Base-by-base conservation (phyloP, 1,140 invertebrate species). In the Drosophila elegans region DNA sequence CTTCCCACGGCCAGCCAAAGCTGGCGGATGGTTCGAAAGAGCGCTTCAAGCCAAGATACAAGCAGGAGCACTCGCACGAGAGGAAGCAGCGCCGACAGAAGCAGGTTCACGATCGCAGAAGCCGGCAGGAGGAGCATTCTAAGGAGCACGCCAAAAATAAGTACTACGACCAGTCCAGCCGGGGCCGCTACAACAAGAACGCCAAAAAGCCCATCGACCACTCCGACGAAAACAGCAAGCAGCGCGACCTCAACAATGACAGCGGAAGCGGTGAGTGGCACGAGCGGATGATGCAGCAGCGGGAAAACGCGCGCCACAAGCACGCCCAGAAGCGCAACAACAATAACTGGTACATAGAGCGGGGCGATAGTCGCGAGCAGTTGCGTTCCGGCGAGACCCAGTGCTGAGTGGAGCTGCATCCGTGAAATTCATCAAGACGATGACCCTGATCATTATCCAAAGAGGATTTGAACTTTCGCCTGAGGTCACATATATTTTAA, bases 331-430 rank as follows among this genome's bases (percentile, higher is more conserved):
- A 83, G 45, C 69, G 67, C 41, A 71, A 81, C 29, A 73, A 75
- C 7, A 85, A 80, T 38, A 92, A 92, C 51, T 92, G 91, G 91
- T 91, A 64, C 16, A 89, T 92, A 1, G 75, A 92, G 41, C 81
- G 91, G 6, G 88, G 84, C 39, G 55, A 69, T 25, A 74, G 73
- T 48, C 83, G 91, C 4, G 90, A 91, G 29, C 67, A 90, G 27
- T 75, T 49, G 25, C 90, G 91, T 4, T 80, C 78, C 25, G 48
- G 55, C 25, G 81, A 85, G 46, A 54, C 44, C 5, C 45, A 74
- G 32, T 73, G 48, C 41, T 84, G 36, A 69, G 36, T 25, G 39
- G 11, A 32, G 6, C 5, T 2, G 11, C 1, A 48, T 48, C 25
- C 27, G 16, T 10, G 21, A 25, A 21, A 21, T 21, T 11, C 44